Percentiles rank a stretch among this genome's conserved stretches.
Evolutionary conservation across 2,797 vertebrate genomes (phyloP).

Genomic region (Tragelaphus eurycerus): DNA sequence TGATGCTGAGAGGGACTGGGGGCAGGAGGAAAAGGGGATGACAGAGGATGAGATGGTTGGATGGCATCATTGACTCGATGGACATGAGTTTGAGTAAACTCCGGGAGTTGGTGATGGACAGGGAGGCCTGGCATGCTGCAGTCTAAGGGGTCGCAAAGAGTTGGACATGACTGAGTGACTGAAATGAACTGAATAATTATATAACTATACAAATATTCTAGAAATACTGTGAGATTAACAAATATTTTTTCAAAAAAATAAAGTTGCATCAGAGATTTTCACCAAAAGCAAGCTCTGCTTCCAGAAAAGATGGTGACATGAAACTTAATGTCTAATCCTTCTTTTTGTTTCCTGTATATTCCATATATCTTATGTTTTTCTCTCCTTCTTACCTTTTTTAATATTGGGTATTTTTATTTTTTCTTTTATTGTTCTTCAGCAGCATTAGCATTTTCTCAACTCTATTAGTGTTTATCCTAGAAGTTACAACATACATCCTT

Average conservation of each 20-base stretch:
- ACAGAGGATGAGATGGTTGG: neutral
- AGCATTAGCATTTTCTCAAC: neutral
- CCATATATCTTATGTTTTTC: neutral
- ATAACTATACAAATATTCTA: neutral
- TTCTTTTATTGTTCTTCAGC: neutral
- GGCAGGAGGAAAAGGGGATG: neutral
- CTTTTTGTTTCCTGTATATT: neutral
- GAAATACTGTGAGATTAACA: neutral
- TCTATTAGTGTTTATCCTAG: slow-evolving; percentile 34
- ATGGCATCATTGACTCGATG: neutral
- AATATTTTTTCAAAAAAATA: neutral
- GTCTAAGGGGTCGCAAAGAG: neutral
- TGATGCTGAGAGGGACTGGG: neutral
- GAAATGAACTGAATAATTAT: neutral
- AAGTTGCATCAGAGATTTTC: neutral
- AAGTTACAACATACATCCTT: neutral
- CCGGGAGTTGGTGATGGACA: neutral
- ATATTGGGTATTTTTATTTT: neutral
- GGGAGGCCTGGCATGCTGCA: neutral
- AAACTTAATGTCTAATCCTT: neutral
- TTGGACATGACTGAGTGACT: neutral
- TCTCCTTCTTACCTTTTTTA: neutral
- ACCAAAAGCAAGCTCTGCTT: neutral
- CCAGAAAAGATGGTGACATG: neutral
- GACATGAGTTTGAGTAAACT: neutral